Base-by-base conservation (phyloP, 2,797 vertebrate species). In the Takifugu ocellatus region DNA sequence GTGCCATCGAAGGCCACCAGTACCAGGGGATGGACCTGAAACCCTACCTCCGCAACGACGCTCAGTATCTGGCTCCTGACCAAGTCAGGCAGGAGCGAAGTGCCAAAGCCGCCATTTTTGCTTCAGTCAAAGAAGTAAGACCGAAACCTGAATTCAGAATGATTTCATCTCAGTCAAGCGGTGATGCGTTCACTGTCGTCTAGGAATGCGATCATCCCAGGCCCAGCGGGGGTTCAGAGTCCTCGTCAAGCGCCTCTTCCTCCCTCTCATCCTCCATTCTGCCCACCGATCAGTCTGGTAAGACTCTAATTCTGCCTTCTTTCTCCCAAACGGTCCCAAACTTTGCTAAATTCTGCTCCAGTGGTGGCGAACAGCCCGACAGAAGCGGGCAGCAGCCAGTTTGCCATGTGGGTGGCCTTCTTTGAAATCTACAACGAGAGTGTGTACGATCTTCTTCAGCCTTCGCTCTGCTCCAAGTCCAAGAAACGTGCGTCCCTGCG, bases 391-490 rank as follows among this genome's bases (percentile, higher is more conserved):
- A 82, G 59, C 12, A 51, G 59, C 31, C 51, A 86, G 60, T 93
- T 89, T 56, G 88, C 92, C 1, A 75, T 96, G 11, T 97, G 95
- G 95, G 90, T 97, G 72, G 90, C 93, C 0, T 97, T 92, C 72
- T 96, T 91, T 84, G 95, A 97, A 79, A 94, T 97, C 75, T 97
- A 97, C 83, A 96, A 97, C 1, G 94, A 96, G 75, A 91, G 88
- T 1, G 90, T 96, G 9, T 94, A 94, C 3, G 95, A 97, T 56
- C 83, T 97, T 5, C 83, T 97, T 31, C 92, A 88, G 63, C 56
- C 81, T 0, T 49, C 87, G 0, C 72, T 87, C 9, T 49, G 77
- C 53, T 75, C 83, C 1, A 94, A 90, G 81, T 61, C 81, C 36
- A 93, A 92, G 69, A 94, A 91, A 29, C 92, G 93, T 0, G 68